Evolutionary conservation across 2,797 vertebrate species (phyloP).

Genomic region (Tiaroga cobitis): DNA sequence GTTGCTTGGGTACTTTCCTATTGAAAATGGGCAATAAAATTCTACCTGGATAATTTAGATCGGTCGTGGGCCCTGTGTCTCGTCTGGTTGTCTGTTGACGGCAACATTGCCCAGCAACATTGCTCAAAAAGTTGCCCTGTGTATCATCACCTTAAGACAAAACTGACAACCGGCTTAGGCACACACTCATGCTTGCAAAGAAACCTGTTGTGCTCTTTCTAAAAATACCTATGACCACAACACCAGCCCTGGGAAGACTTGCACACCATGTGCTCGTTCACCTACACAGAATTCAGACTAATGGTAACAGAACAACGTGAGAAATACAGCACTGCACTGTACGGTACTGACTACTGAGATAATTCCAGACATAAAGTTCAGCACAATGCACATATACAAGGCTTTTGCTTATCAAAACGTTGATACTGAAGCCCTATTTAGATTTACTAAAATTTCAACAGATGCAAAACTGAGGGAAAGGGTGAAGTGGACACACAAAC

Average conservation of each 20-base stretch:
- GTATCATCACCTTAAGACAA: no score
- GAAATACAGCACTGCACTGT: not conserved
- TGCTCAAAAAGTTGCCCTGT: no score
- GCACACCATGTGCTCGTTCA: not conserved
- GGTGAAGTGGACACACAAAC: not conserved
- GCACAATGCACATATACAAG: not conserved
- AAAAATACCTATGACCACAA: slow-evolving; percentile 30
- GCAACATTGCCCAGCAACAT: no score
- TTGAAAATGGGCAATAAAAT: no score
- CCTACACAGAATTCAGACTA: slow-evolving; percentile 24
- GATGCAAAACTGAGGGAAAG: not conserved
- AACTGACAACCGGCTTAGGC: not conserved
- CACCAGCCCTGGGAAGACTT: not conserved
- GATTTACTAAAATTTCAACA: slow-evolving; percentile 1
- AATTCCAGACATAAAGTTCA: not conserved
- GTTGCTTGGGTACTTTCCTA: no score
- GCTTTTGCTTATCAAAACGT: not conserved
- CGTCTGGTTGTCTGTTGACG: no score
- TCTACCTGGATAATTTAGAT: no score
- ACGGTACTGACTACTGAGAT: not conserved
- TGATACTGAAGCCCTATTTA: not conserved
- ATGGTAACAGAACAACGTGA: not conserved
- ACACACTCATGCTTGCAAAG: slow-evolving; percentile 25
- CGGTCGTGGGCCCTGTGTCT: no score
- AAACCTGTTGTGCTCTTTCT: slow-evolving; percentile 12